These are phyloP conservation scores for Brachypterus glaber DNA, from an alignment of 2,888 invertebrate species.

Conservation along the genomic window DNA sequence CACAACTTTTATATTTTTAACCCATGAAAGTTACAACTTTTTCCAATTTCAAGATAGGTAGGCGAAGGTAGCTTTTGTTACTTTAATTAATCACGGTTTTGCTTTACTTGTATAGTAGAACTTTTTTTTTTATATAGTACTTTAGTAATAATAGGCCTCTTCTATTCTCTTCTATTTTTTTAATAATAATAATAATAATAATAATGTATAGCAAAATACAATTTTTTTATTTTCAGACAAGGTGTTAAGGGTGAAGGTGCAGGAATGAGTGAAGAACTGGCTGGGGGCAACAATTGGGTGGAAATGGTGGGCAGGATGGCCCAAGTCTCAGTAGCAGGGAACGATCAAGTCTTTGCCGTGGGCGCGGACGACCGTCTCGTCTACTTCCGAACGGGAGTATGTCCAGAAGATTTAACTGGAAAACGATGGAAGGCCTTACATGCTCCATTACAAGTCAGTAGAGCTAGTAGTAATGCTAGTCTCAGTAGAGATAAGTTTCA, in stretches of 20 bases:
- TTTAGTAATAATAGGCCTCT: too few relatives aligned
- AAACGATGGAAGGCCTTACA: slow-evolving; percentile 78
- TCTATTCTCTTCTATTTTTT: too few relatives aligned
- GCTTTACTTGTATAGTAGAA: too few relatives aligned
- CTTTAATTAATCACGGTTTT: too few relatives aligned
- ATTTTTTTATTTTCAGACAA: slow-evolving; percentile 26
- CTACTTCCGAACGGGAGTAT: slow-evolving; percentile 71
- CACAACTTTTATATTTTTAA: too few relatives aligned
- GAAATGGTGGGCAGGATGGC: slow-evolving; percentile 82
- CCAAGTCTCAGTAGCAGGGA: slow-evolving; percentile 72
- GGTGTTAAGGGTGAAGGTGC: slow-evolving; percentile 52
- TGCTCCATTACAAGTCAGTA: slow-evolving; percentile 71
- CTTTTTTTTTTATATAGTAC: too few relatives aligned
- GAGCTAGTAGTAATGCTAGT: slow-evolving; percentile 73
- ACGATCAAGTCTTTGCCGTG: slow-evolving; percentile 80
- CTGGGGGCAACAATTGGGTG: slow-evolving; percentile 78
- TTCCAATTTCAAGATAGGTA: too few relatives aligned
- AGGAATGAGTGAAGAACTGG: slow-evolving; percentile 64
- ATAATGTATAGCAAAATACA: too few relatives aligned
- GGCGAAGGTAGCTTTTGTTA: too few relatives aligned
- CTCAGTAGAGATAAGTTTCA: slow-evolving; percentile 38
- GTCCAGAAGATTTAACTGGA: slow-evolving; percentile 67
- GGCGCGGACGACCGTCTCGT: slow-evolving; percentile 73
- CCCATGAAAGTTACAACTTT: too few relatives aligned
- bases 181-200: too few relatives aligned